Evolutionary conservation across 2,113 vertebrate species (phyloP).

Genomic region (Myanophis thanlyinensis): DNA sequence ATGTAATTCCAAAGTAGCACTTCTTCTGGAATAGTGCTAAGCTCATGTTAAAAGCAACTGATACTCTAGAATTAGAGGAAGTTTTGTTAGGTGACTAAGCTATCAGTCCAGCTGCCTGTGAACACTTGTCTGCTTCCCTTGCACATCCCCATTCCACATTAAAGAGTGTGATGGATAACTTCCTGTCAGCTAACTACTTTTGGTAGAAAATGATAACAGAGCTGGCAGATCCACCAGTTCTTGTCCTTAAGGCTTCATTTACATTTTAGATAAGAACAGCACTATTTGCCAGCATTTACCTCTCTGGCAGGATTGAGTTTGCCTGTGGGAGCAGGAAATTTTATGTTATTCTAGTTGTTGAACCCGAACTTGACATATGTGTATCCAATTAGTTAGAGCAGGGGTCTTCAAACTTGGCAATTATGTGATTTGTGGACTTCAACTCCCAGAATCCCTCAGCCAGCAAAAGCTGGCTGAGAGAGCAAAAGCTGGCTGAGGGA

Average conservation of each 20-base stretch:
- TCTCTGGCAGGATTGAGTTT: not conserved
- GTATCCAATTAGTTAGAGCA: no score
- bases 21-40: not conserved
- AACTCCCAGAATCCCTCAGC: no score
- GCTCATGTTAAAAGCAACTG: not conserved
- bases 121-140: not conserved
- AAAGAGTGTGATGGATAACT: not conserved
- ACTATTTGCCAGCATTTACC: not conserved
- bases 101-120: not conserved
- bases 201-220: not conserved
- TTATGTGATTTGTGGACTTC: no score
- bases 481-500: no score
- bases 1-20: not conserved
- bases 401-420: no score
- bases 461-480: no score
- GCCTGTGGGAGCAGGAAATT: not conserved
- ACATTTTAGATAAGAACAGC: not conserved
- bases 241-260: not conserved
- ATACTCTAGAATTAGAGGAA: not conserved
- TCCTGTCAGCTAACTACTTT: not conserved
- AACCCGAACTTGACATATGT: no score
- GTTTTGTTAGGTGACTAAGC: not conserved
- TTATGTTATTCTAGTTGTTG: not conserved
- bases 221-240: not conserved
- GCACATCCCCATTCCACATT: not conserved